Evolutionary conservation across 23 tunicate species (phyloP), one percentile per base, ranked within the genome.

Genomic region (Halocynthia aurantium): DNA sequence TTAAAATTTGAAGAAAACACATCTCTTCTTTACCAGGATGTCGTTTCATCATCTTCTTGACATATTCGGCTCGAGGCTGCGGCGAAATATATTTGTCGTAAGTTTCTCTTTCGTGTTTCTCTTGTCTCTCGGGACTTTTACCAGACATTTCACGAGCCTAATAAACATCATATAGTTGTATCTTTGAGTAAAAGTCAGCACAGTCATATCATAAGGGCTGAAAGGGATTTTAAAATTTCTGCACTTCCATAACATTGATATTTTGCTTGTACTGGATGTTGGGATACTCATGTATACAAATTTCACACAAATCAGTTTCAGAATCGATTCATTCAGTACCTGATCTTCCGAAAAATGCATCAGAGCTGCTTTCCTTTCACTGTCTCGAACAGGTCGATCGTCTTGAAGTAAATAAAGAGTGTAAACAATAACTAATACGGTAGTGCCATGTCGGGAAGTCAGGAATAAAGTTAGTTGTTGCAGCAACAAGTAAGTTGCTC

Each of bases 361-460:
- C 50, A 85, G 62, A 21, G 99, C 99, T 13, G 99, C 91, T 71
- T 81, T 89, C 51, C 96, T 70, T 79, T 96, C 99, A 79, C 91
- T 89, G 21, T 96, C 99, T 5, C 99, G 82, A 7, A 96, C 94
- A 44, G 99, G 93, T 15, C 99, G 89, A 71, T 96, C 99, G 69
- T 96, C 99, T 86, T 70, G 13, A 65, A 53, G 67, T 0, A 72
- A 15, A 19, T 72, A 44, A 5, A 31, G 44, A 31, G 44, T 31
- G 44, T 31, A 31, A 31, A 31, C 4, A 31, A 31, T 31, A 31
- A 31, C 44, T 0, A 31, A 31, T 31, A 31, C 44, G 4, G 44
- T 31, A 31, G 44, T 31, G 44, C n/a, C n/a, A n/a, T n/a, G n/a
- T n/a, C n/a, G n/a, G n/a, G n/a, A n/a, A n/a, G n/a, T n/a, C n/a